These are phyloP conservation scores for Diaphora mendica DNA, from an alignment of 2,888 invertebrate genomes.

Conservation along the genomic window DNA sequence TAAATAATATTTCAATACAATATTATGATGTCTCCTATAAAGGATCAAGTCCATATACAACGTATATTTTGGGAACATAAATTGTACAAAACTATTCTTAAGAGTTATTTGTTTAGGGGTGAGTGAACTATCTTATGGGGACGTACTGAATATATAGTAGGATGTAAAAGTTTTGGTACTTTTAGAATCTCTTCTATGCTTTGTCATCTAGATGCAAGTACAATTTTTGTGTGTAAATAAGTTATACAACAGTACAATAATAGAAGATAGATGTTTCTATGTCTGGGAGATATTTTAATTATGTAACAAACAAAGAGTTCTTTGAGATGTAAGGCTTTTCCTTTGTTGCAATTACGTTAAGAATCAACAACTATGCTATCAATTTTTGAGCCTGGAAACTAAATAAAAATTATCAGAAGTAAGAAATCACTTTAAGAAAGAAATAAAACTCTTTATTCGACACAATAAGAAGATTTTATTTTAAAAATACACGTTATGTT, in stretches of 20 bases:
- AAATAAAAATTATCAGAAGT: not conserved
- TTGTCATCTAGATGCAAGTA: not conserved
- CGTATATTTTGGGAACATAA: conserved; percentile 75
- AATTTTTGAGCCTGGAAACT: not conserved
- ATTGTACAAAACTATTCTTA: conserved; percentile 60
- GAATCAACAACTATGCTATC: not conserved
- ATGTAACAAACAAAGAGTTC: not conserved
- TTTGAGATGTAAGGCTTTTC: not conserved
- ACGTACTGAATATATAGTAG: conserved; percentile 27
- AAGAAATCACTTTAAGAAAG: too few relatives aligned
- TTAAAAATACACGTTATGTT: too few relatives aligned
- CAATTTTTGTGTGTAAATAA: not conserved
- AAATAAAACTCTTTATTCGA: too few relatives aligned
- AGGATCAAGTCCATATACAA: conserved; percentile 60
- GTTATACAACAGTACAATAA: not conserved
- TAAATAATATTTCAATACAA: conserved; percentile 80
- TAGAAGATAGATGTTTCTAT: not conserved
- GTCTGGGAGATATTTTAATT: not conserved
- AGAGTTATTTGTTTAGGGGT: conserved; percentile 73
- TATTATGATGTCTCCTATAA: conserved; percentile 80
- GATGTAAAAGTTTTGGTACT: conserved; percentile 56
- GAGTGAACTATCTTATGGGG: conserved; percentile 53
- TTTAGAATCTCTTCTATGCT: not conserved
- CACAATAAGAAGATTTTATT: too few relatives aligned
- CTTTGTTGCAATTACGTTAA: not conserved